phyloP scores from a whole-genome alignment of 2,888 invertebrate genomes.

The Pseudoips prasinana region DNA sequence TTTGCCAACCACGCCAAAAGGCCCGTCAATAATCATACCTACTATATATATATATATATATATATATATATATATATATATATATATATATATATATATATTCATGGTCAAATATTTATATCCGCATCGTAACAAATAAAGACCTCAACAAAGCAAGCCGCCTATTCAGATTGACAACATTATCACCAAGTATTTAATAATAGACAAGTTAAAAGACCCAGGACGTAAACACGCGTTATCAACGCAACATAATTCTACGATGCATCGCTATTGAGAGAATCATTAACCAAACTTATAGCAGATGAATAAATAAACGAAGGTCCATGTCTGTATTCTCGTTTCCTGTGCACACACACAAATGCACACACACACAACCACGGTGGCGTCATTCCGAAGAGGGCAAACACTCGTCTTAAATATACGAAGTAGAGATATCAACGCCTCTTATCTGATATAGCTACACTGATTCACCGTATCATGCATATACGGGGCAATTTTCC shows the following conservation, averaged over 20 bases:
- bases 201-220: constrained; percentile 10
- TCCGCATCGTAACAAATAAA: too few relatives aligned
- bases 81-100: too few relatives aligned
- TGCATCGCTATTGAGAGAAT: constrained; percentile 11
- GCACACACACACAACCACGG: constrained; percentile 2
- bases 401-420: constrained; percentile 16
- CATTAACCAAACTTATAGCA: constrained; percentile 26
- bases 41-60: too few relatives aligned
- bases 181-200: constrained; percentile 1
- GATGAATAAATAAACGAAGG: constrained; percentile 31
- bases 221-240: constrained; percentile 24
- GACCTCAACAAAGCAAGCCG: too few relatives aligned
- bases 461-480: constrained; percentile 10
- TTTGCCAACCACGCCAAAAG: too few relatives aligned
- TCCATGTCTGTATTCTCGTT: constrained; percentile 20
- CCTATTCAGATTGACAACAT: neutral
- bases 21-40: too few relatives aligned
- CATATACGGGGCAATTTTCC: too few relatives aligned
- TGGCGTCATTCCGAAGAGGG: constrained; percentile 12
- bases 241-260: constrained; percentile 17
- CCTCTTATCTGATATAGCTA: constrained; percentile 19
- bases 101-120: too few relatives aligned
- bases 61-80: too few relatives aligned
- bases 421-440: constrained; percentile 9
- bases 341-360: constrained; percentile 22